phyloP scores from a whole-genome alignment of 2,888 invertebrate species.

The Tachina fera region DNA sequence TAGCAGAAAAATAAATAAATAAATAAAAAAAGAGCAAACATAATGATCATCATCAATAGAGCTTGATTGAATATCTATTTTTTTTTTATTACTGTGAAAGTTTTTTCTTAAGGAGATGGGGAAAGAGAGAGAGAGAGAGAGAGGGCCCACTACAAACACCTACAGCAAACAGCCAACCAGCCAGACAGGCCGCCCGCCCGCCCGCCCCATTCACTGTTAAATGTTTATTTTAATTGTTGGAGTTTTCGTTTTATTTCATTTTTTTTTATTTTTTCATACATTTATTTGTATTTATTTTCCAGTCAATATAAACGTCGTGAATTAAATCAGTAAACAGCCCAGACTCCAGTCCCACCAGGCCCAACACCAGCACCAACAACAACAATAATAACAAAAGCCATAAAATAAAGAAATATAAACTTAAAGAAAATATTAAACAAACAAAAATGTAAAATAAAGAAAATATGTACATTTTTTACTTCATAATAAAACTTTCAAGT shows the following conservation, averaged over 20 bases:
- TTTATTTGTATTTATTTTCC: conserved; percentile 81
- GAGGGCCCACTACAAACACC: conserved; percentile 19
- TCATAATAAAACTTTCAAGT: conserved; percentile 47
- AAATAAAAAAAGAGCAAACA: conserved; percentile 1
- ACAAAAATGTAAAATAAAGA: conserved; percentile 4
- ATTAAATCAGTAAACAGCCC: conserved; percentile 78
- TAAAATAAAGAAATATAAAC: conserved; percentile 56
- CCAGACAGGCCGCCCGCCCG: conserved; percentile 68
- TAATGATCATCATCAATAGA: conserved; percentile 25
- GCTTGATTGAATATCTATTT: conserved; percentile 25
- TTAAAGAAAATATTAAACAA: conserved; percentile 34
- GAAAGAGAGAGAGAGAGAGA: conserved; percentile 4
- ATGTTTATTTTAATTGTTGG: conserved; percentile 65
- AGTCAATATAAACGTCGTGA: conserved; percentile 82
- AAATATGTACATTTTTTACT: conserved; percentile 54
- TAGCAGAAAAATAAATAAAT: conserved; percentile 8
- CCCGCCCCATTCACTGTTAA: conserved; percentile 55
- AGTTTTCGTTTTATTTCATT: conserved; percentile 2
- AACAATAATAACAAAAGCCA: neutral
- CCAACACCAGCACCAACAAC: neutral
- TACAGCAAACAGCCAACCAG: conserved; percentile 59
- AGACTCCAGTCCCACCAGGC: conserved; percentile 49
- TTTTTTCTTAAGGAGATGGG: conserved; percentile 13
- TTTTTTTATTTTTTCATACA: conserved; percentile 17
- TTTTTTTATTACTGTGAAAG: conserved; percentile 14